Evolutionary conservation across 2,113 vertebrate species (phyloP), one percentile per base, ranked within the genome.

Genomic region (Mesembrinibis cayennensis): DNA sequence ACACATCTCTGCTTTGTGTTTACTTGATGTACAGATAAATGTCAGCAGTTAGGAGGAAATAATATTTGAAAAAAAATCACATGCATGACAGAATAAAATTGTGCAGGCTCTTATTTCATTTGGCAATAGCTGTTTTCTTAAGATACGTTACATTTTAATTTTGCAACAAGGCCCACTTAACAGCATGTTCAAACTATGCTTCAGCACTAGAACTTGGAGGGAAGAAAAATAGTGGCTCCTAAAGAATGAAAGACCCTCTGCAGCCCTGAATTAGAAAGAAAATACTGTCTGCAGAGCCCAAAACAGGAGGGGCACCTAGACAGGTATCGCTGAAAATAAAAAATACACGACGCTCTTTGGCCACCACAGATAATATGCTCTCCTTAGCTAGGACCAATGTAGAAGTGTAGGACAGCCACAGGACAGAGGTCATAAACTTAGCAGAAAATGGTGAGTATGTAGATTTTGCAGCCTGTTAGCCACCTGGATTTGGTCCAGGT

Each of bases 21-120:
- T 97, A 91, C 74, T 95, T 97, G 94, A 93, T 87, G 49, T 91
- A 78, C 71, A 97, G 85, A 96, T 42, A 96, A 95, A 90, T 87
- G 69, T 90, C 80, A 95, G 63, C 50, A 89, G 52, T 94, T 86
- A 90, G 52, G 45, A 87, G 36, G 69, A 94, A 95, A 96, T 87
- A 93, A 87, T 95, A 88, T 93, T 94, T 91, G 16, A 69, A 79
- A 87, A 89, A 97, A 97, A 93, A 82, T 89, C 10, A 95, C 87
- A 95, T 97, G 36, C 14, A 70, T 91, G 58, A 90, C 77, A 69
- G 58, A 86, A 92, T 81, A 95, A 93, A 94, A 79, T 63, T 40
- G 7, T 61, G 21, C 38, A 56, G 44, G 74, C 6, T 95, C 44
- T 92, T 47, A 76, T 71, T 94, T 95, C 15, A 53, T 96, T 97